These are phyloP conservation scores for Rhincodon typus DNA, from an alignment of 2,797 vertebrate species.

Conservation along the genomic window DNA sequence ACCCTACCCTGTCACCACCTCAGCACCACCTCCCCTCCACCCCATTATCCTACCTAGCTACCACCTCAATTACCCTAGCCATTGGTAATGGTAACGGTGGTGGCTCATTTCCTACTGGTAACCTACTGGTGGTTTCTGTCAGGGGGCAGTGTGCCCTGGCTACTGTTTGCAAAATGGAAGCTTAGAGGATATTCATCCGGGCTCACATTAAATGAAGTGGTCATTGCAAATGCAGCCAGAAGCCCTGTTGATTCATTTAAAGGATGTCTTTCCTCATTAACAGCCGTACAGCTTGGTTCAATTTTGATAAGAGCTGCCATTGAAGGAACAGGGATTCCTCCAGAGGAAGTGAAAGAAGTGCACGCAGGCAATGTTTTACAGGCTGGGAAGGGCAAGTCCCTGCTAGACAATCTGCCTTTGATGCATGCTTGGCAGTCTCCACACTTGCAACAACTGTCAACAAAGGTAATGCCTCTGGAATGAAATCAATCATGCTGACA, in stretches of 20 bases:
- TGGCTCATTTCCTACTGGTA: too few relatives aligned
- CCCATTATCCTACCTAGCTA: too few relatives aligned
- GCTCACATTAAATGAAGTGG: constrained; percentile 60
- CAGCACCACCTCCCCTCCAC: too few relatives aligned
- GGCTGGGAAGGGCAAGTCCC: constrained; percentile 93
- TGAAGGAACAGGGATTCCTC: constrained; percentile 77
- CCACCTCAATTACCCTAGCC: too few relatives aligned
- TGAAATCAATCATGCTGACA: constrained; percentile 97
- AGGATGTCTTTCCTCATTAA: constrained; percentile 71
- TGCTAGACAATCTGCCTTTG: constrained; percentile 80
- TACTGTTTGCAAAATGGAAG: too few relatives aligned
- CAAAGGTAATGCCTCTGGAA: constrained; percentile 96
- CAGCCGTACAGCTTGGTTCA: constrained; percentile 82
- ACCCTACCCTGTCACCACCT: too few relatives aligned
- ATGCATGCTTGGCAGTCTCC: constrained; percentile 78
- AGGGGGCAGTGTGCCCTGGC: too few relatives aligned
- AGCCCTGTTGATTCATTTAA: constrained; percentile 93
- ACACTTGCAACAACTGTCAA: constrained; percentile 93
- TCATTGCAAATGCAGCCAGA: constrained; percentile 83
- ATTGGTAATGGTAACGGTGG: too few relatives aligned
- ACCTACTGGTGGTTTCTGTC: too few relatives aligned
- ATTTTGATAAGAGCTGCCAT: constrained; percentile 82
- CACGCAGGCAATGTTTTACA: constrained; percentile 97
- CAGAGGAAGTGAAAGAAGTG: constrained; percentile 84
- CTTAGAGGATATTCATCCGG: too few relatives aligned